A percentile compares a stretch with the other conserved stretches of the same genome.
phyloP scores from a whole-genome alignment of 2,888 invertebrate genomes.

The Ophion costatus region DNA sequence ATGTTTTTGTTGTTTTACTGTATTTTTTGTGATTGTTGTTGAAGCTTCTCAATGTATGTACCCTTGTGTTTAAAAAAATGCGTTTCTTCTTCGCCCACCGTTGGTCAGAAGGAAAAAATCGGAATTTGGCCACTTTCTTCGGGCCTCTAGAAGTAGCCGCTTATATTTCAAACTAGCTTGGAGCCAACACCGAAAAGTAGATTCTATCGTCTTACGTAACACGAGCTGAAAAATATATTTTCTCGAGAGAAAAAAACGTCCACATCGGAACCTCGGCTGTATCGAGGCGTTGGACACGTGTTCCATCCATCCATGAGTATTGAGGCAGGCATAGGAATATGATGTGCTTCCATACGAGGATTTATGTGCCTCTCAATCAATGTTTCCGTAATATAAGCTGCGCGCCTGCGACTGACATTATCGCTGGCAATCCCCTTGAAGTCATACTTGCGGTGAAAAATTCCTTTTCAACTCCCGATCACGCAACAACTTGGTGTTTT shows the following conservation, averaged over 20 bases:
- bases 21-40: too few species aligned
- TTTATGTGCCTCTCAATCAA: constrained; percentile 30
- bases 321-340: neutral
- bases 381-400: constrained; percentile 18
- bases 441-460: constrained; percentile 1
- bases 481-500: neutral
- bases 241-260: neutral
- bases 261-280: neutral
- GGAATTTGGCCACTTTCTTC: too few species aligned
- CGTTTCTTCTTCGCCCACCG: too few species aligned
- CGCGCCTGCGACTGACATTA: constrained; percentile 17
- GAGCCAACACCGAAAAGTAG: too few species aligned
- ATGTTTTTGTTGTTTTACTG: too few species aligned
- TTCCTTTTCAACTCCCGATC: neutral
- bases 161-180: too few species aligned
- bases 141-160: too few species aligned
- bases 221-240: too few species aligned
- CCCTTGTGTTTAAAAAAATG: too few species aligned
- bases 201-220: too few species aligned
- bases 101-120: too few species aligned
- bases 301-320: constrained; percentile 5
- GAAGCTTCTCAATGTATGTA: too few species aligned
- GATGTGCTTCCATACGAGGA: neutral
- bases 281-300: constrained; percentile 1
- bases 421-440: constrained; percentile 1